These are phyloP conservation scores for Mesoligia furuncula DNA, from an alignment of 2,888 invertebrate genomes.

Conservation along the genomic window DNA sequence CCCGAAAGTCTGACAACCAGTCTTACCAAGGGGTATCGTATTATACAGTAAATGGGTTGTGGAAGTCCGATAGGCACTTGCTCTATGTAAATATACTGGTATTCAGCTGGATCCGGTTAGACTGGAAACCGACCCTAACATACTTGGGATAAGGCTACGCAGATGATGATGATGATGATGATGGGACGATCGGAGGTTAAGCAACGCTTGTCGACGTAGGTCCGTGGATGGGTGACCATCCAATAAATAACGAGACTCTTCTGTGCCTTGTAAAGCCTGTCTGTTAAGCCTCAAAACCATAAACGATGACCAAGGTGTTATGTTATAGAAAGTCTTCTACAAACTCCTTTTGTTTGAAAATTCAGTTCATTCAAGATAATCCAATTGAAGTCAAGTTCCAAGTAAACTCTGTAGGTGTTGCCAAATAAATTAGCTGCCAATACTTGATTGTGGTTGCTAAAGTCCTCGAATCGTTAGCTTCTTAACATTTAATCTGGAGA, in stretches of 20 bases:
- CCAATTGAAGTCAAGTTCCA: constrained; percentile 8
- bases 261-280: neutral
- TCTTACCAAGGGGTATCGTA: too few species aligned
- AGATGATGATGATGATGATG: too few species aligned
- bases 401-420: constrained; percentile 18
- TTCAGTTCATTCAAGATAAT: constrained; percentile 22
- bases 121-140: too few species aligned
- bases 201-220: neutral
- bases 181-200: neutral
- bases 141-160: too few species aligned
- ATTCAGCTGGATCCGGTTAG: too few species aligned
- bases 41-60: too few species aligned
- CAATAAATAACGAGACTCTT: too few species aligned
- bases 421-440: constrained; percentile 38
- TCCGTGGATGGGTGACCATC: neutral
- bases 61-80: too few species aligned
- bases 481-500: constrained; percentile 3
- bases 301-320: constrained; percentile 10
- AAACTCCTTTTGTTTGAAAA: constrained; percentile 13
- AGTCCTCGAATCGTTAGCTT: constrained; percentile 5
- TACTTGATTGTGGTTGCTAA: constrained; percentile 23
- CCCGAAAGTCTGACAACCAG: too few species aligned
- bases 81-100: too few species aligned
- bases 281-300: constrained; percentile 1
- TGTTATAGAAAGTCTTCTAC: neutral